Base-by-base conservation (phyloP, 2,113 vertebrate genomes). In the Crotophaga sulcirostris region DNA sequence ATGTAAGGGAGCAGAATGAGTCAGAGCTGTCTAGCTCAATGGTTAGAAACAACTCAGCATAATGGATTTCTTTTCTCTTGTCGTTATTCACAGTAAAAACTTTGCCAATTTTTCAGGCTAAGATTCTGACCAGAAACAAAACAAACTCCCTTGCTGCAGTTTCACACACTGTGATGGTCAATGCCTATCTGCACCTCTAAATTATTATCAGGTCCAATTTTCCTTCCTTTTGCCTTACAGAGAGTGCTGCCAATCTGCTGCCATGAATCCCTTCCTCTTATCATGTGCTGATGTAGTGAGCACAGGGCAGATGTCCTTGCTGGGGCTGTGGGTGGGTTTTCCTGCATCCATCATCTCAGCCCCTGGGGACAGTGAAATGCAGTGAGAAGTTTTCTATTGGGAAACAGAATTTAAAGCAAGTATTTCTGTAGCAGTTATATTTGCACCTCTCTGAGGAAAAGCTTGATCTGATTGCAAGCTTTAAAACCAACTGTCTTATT, bases 211-310 rank as follows among this genome's bases (percentile, higher is more conserved):
- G 75, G 38, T 21, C 23, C 70, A 25, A 42, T 55, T 84, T 89
- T 68, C 23, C 34, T 54, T 54, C 16, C 6, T 38, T 76, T 85
- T 6, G 0, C 13, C 1, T 0, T 2, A 15, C 3, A 7, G 8
- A 45, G 8, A 0, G 0, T 10, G 13, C n/a, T 40, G 26, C 26
- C 6, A 2, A 20, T 14, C 17, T 80, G 28, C 28, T 4, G 10
- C 44, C n/a, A 10, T 63, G 38, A 49, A 21, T 16, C 12, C 8
- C 40, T 66, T 62, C 3, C 6, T 69, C 19, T 18, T 20, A 3
- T 13, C 23, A 1, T 2, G 0, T 9, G 34, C 33, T 60, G 36
- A 54, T 7, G 6, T 9, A 7, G 15, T 7, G 34, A 45, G 5
- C 34, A 31, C 11, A 13, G 36, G 18, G 19, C 25, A 79, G 16